phyloP scores from a whole-genome alignment of 2,113 vertebrate genomes.

The Neoarius graeffei region DNA sequence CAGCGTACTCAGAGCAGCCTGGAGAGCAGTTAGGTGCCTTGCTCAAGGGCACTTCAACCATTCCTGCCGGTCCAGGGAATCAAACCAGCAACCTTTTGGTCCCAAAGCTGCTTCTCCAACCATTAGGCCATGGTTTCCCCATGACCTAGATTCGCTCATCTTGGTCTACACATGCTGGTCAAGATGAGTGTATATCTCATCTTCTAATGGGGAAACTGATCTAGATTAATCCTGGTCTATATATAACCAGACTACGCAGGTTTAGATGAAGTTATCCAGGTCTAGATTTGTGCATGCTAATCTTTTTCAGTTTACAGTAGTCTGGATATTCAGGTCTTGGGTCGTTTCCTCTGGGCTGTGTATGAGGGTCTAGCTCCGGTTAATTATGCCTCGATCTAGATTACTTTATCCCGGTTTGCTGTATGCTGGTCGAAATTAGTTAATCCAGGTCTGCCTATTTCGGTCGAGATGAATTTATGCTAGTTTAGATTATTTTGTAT shows the following conservation, averaged over 20 bases:
- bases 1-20: no score
- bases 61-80: no score
- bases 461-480: not conserved
- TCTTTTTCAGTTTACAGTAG: not conserved
- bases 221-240: not conserved
- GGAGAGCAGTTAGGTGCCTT: no score
- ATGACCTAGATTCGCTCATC: no score
- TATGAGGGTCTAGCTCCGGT: not conserved
- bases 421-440: not conserved
- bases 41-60: no score
- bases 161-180: not conserved
- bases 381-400: not conserved
- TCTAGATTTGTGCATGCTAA: not conserved
- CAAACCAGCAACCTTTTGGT: no score
- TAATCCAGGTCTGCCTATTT: not conserved
- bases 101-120: no score
- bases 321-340: not conserved
- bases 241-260: not conserved
- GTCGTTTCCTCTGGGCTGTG: not conserved
- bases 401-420: not conserved
- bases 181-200: not conserved
- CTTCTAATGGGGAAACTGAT: not conserved
- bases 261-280: not conserved
- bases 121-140: no score
- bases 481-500: not conserved